These are phyloP conservation scores for Apomyelois bistriatella DNA, from an alignment of 2,888 invertebrate genomes.

Conservation along the genomic window DNA sequence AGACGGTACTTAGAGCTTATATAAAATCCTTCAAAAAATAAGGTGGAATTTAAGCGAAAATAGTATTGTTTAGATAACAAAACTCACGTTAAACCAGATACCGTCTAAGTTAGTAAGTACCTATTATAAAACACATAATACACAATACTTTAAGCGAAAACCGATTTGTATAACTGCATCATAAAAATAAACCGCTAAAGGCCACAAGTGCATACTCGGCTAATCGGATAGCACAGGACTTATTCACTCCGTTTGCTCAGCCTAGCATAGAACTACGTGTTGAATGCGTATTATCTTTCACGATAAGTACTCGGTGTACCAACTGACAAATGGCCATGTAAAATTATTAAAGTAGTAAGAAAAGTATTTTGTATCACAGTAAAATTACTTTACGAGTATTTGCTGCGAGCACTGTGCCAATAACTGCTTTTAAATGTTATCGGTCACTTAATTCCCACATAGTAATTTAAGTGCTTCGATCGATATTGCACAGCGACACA, in stretches of 20 bases:
- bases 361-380: neutral
- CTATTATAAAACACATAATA: neutral
- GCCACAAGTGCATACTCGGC: neutral
- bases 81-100: no score
- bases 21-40: no score
- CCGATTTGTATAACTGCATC: conserved; percentile 10
- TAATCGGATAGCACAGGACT: conserved; percentile 11
- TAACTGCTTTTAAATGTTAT: conserved; percentile 20
- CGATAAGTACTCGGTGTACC: neutral
- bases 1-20: no score
- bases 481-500: conserved; percentile 44
- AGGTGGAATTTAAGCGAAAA: no score
- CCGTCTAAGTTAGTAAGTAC: no score
- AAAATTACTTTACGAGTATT: neutral
- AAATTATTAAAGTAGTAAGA: neutral
- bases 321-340: neutral
- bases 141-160: neutral
- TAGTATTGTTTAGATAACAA: no score
- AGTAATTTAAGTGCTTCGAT: conserved; percentile 38
- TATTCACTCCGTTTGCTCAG: conserved; percentile 3
- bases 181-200: conserved; percentile 7
- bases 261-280: conserved; percentile 1
- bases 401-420: conserved; percentile 13
- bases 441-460: conserved; percentile 28
- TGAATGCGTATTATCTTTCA: conserved; percentile 4